Conservation (phyloP, 1,140 invertebrate genomes). For the Scaptomyza montana region DNA sequence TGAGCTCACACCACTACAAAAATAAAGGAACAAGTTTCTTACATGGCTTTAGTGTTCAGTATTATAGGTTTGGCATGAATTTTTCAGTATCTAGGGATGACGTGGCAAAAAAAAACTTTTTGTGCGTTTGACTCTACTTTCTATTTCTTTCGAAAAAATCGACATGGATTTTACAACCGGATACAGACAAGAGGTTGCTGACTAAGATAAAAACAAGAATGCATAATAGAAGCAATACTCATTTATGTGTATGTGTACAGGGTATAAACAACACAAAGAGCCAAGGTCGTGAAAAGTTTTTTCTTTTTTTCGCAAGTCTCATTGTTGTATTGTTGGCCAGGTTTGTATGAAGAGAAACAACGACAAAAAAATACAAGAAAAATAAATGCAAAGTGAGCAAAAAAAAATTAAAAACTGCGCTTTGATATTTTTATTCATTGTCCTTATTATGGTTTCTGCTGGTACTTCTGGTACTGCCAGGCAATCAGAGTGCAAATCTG, state of each 20-base stretch:
- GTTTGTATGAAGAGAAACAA: not conserved
- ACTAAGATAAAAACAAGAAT: not conserved
- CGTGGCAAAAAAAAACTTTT: not conserved
- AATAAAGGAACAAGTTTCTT: not conserved
- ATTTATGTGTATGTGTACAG: not conserved
- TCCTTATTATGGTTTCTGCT: slow-evolving; percentile 13
- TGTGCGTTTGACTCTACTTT: not conserved
- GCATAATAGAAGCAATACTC: not conserved
- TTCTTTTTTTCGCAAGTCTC: not conserved
- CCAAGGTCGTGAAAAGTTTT: not conserved
- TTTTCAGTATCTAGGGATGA: not conserved
- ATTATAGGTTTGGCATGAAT: slow-evolving; percentile 2
- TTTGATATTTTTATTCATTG: slow-evolving; percentile 21
- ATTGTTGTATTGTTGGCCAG: not conserved
- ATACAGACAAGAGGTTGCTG: not conserved
- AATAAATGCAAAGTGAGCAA: not conserved
- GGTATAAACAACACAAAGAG: not conserved
- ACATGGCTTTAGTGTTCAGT: not conserved
- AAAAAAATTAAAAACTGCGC: not conserved
- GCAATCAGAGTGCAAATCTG: slow-evolving; percentile 26
- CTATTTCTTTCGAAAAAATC: not conserved
- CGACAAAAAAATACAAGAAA: not conserved
- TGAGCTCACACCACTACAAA: not conserved
- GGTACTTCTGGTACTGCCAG: slow-evolving; percentile 21
- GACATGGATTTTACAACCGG: not conserved